A percentile compares a stretch with the other conserved stretches of the same genome.
Conservation (phyloP, 2,888 invertebrate species). For the Troilus luridus region DNA sequence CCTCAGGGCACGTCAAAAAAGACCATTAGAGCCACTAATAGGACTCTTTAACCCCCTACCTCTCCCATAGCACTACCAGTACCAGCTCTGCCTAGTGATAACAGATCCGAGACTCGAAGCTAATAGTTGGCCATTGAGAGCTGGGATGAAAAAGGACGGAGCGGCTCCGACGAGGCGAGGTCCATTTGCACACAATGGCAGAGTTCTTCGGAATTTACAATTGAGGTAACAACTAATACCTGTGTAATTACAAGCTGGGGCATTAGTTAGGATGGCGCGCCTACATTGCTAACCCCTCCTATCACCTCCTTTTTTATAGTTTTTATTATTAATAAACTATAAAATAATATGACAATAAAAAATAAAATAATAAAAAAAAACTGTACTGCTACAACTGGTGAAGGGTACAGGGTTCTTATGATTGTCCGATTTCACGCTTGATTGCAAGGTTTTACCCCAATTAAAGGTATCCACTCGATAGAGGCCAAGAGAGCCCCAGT, state of each 20-base stretch:
- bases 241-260: slow-evolving; percentile 52
- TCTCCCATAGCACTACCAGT: no score
- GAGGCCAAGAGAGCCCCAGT: no score
- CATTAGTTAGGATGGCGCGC: not conserved
- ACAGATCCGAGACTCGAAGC: not conserved
- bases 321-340: not conserved
- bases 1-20: no score
- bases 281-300: not conserved
- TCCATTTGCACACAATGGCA: slow-evolving; percentile 54
- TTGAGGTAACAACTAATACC: slow-evolving; percentile 54
- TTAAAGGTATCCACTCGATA: no score
- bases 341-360: no score
- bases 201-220: slow-evolving; percentile 55
- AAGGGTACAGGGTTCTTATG: no score
- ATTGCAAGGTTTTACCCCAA: no score
- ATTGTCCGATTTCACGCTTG: no score
- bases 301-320: not conserved
- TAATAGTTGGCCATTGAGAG: slow-evolving; percentile 5
- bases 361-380: no score
- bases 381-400: no score
- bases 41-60: no score
- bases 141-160: not conserved
- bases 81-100: not conserved
- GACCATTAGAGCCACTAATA: no score
- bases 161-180: slow-evolving; percentile 10